phyloP scores from a whole-genome alignment of 1,140 invertebrate genomes.

The Pseudomyrmex gracilis region DNA sequence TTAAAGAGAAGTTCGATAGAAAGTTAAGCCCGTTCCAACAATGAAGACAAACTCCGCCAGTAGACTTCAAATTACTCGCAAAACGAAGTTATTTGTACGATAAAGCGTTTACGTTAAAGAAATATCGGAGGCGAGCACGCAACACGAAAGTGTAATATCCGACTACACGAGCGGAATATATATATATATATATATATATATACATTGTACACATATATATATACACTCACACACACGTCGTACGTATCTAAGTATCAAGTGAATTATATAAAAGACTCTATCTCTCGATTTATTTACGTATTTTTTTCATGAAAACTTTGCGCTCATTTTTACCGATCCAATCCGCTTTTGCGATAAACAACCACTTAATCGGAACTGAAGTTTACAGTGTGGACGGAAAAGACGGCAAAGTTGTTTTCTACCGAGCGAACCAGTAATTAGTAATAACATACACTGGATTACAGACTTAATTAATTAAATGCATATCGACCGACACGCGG shows the following conservation, averaged over 20 bases:
- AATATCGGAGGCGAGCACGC: conserved; percentile 38
- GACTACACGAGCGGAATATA: too few relatives aligned
- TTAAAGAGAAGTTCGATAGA: conserved; percentile 66
- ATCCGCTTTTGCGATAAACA: background rate
- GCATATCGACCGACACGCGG: conserved; percentile 70
- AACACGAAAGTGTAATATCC: conserved; percentile 32
- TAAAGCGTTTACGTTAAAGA: conserved; percentile 54
- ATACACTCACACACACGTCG: too few relatives aligned
- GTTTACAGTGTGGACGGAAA: background rate
- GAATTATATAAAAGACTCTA: conserved; percentile 18
- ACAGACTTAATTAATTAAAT: conserved; percentile 75
- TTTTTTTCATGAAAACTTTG: background rate
- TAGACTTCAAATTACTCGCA: conserved; percentile 71
- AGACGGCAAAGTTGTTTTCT: background rate
- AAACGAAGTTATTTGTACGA: conserved; percentile 66
- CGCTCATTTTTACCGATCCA: background rate
- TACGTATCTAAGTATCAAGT: background rate
- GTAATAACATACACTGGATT: conserved; percentile 61
- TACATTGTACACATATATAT: too few relatives aligned
- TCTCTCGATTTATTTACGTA: background rate
- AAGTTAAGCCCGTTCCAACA: conserved; percentile 68
- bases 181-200: too few relatives aligned
- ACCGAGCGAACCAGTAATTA: conserved; percentile 58
- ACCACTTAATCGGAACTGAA: background rate
- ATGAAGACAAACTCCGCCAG: conserved; percentile 51